Evolutionary conservation across 2,888 invertebrate species (phyloP), one percentile per base, ranked within the genome.

Genomic region (Poecilus cupreus): DNA sequence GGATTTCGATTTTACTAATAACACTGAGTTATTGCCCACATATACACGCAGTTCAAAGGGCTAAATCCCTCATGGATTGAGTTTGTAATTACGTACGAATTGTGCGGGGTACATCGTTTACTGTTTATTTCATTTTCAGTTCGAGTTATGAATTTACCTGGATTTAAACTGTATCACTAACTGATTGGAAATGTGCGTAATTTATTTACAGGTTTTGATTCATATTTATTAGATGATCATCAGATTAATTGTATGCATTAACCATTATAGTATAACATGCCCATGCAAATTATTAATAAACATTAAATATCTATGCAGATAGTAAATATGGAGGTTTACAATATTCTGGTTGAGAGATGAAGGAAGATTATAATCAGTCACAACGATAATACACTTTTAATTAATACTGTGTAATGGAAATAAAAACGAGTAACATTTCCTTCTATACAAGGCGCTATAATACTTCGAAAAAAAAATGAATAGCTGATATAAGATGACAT

Each of bases 1-100:
- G 57, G 76, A 64, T 78, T 60, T 64, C 43, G 43, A 78, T 78
- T 68, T 54, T 60, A 46, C 16, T 75, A 75, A 76, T 76, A 76
- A 37, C 57, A 43, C 24, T 57, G 76, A 54, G 37, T 54, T 57
- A 76, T 57, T 76, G 75, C 24, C 37, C 54, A 26, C 37, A 32
- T 46, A 22, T 20, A 76, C 76, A 57, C 10, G 16, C 24, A 76
- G 57, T 76, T 57, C 76, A 46, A 76, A 46, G 46, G 57, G 76
- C 37, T 57, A 57, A 76, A 76, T 76, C 76, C 76, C 43, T 37
- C 57, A 76, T 57, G 54, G 16, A 39, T 76, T 24, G 18, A 57
- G 16, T 39, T 76, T 57, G 57, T 76, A 76, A 76, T 76, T 76
- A 46, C 39, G 76, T 57, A 57, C 57, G 54, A 76, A 76, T 57